Conservation (phyloP, 2,797 vertebrate species). For the Artibeus lituratus region DNA sequence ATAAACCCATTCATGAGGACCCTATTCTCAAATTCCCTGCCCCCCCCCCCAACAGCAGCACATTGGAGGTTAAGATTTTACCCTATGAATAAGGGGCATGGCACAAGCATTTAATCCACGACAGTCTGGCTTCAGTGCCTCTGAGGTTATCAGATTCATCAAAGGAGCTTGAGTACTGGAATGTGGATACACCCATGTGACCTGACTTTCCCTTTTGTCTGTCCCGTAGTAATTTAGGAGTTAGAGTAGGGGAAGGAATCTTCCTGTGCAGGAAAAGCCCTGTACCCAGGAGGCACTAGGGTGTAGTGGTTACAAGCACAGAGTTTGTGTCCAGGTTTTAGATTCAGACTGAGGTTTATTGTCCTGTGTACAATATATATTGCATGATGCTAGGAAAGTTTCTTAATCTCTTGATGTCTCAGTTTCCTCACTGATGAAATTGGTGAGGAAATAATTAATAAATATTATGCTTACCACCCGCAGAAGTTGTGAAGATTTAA, state of each 20-base stretch:
- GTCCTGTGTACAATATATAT: neutral
- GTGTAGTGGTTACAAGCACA: neutral
- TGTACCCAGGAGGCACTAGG: neutral
- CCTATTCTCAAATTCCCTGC: neutral
- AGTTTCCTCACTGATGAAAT: neutral
- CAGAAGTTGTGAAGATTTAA: neutral
- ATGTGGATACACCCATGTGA: neutral
- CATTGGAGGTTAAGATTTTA: neutral
- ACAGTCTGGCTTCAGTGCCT: neutral
- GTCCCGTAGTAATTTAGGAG: neutral
- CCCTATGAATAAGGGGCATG: neutral
- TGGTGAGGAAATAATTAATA: neutral
- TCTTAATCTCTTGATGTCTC: neutral
- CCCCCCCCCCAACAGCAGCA: neutral
- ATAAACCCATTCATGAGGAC: neutral
- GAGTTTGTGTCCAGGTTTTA: neutral
- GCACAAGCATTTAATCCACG: neutral
- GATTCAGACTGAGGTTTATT: neutral
- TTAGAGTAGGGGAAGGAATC: neutral
- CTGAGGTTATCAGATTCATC: neutral
- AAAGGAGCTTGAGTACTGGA: neutral
- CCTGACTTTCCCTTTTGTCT: neutral
- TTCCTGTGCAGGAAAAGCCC: neutral
- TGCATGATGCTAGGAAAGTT: neutral
- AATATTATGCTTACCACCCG: neutral